Percentiles rank a stretch among this genome's conserved stretches.
These are phyloP conservation scores for Zoanthus sansibaricus DNA, from an alignment of 92 coral and sea anemone species.

Conservation along the genomic window DNA sequence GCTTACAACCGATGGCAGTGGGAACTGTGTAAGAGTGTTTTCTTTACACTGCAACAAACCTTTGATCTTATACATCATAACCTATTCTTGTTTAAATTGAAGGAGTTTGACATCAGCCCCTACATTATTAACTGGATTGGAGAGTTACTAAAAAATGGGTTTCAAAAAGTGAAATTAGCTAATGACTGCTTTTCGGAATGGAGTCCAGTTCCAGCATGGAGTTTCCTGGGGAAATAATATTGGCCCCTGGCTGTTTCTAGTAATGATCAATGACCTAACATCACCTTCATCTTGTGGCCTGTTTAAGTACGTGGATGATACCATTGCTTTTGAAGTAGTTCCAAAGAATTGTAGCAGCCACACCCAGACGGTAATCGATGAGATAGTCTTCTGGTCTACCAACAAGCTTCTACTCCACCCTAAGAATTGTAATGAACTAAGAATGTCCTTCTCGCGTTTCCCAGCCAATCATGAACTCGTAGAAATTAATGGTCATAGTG, in stretches of 20 bases:
- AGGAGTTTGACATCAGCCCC: background rate
- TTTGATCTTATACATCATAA: too few species aligned
- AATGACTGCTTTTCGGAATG: background rate
- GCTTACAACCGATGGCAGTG: background rate
- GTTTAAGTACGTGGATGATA: conserved; percentile 4
- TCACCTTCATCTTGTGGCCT: background rate
- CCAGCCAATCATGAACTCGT: conserved; percentile 1
- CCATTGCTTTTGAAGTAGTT: background rate
- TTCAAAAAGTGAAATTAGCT: background rate
- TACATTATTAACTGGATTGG: background rate
- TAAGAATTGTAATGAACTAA: background rate
- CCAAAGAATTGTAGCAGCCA: background rate
- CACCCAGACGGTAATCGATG: background rate
- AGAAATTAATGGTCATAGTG: background rate
- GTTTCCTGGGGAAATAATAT: background rate
- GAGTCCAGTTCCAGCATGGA: background rate
- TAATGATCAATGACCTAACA: background rate
- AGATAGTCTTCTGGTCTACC: conserved; percentile 8
- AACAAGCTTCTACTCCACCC: conserved; percentile 11
- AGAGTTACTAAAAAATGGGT: too few species aligned
- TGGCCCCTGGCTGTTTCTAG: too few species aligned
- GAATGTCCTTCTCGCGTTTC: conserved; percentile 12
- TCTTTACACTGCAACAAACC: background rate
- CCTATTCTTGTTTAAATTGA: background rate
- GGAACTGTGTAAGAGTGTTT: background rate